These are phyloP conservation scores for Meloidogyne hapla DNA, from an alignment of 1,140 invertebrate genomes.

Conservation along the genomic window DNA sequence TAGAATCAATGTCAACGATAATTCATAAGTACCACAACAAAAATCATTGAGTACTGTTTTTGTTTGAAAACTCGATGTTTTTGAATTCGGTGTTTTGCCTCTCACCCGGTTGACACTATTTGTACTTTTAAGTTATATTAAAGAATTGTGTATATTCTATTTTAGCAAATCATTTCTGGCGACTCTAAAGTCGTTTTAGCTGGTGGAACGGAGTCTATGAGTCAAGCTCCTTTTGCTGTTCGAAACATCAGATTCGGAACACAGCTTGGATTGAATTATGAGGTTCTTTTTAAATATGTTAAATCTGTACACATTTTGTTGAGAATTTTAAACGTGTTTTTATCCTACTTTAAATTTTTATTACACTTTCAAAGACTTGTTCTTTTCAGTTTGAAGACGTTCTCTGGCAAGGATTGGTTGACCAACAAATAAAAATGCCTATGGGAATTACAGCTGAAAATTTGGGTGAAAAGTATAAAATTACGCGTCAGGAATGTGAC, in stretches of 20 bases:
- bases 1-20: too few relatives aligned
- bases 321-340: too few relatives aligned
- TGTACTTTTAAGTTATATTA: too few relatives aligned
- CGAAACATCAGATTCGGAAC: conserved; percentile 87
- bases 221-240: conserved; percentile 83
- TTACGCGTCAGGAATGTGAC: conserved; percentile 83
- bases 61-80: too few relatives aligned
- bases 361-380: too few relatives aligned
- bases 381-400: conserved; percentile 79
- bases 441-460: conserved; percentile 98
- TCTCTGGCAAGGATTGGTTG: conserved; percentile 86
- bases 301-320: too few relatives aligned
- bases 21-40: too few relatives aligned
- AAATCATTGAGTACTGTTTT: too few relatives aligned
- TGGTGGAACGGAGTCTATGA: conserved; percentile 93
- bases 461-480: conserved; percentile 82
- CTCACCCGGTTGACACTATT: too few relatives aligned
- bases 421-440: conserved; percentile 82
- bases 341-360: too few relatives aligned
- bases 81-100: too few relatives aligned
- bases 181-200: conserved; percentile 83
- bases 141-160: neutral
- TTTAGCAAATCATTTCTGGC: conserved; percentile 81
- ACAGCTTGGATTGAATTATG: conserved; percentile 75
- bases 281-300: conserved; percentile 65